Percentiles rank a stretch among this genome's conserved stretches.
Evolutionary conservation across 2,888 invertebrate genomes (phyloP).

Genomic region (Pterobdella sp.): DNA sequence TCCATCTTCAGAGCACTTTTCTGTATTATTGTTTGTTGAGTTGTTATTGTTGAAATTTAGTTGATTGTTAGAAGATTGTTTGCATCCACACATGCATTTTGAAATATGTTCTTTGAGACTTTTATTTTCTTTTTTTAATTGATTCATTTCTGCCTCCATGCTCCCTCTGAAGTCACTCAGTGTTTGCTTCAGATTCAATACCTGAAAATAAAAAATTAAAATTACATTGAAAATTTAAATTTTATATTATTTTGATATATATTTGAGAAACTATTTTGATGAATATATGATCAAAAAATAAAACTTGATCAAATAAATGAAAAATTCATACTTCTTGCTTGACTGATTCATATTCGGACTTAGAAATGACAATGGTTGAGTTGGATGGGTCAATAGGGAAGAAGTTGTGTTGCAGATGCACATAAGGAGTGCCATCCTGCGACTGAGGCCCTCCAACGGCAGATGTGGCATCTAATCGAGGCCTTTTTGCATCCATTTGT

Average conservation of each 20-base stretch:
- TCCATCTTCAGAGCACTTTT: constrained; percentile 33
- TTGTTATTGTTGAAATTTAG: constrained; percentile 11
- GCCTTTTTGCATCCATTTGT: constrained; percentile 26
- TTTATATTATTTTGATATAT: too few relatives aligned
- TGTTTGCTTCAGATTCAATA: constrained; percentile 28
- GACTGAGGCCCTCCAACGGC: constrained; percentile 24
- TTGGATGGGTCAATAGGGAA: constrained; percentile 31
- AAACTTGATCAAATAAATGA: neutral
- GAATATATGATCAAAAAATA: neutral
- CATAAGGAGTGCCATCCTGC: constrained; percentile 22
- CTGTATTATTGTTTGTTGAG: constrained; percentile 23
- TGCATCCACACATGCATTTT: constrained; percentile 29
- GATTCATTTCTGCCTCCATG: constrained; percentile 30
- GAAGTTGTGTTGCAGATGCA: constrained; percentile 30
- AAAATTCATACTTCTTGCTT: constrained; percentile 30
- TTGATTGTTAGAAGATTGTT: neutral
- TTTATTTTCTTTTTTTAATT: constrained; percentile 33
- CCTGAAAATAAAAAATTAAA: constrained; percentile 15
- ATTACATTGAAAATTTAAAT: too few relatives aligned
- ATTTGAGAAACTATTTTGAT: too few relatives aligned
- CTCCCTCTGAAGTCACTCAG: constrained; percentile 30
- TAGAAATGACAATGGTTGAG: constrained; percentile 30
- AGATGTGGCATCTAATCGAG: constrained; percentile 27
- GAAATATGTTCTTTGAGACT: constrained; percentile 31
- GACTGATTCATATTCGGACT: constrained; percentile 31